phyloP scores from a whole-genome alignment of 2,797 vertebrate genomes.

The Gymnoscopelus microlampas region DNA sequence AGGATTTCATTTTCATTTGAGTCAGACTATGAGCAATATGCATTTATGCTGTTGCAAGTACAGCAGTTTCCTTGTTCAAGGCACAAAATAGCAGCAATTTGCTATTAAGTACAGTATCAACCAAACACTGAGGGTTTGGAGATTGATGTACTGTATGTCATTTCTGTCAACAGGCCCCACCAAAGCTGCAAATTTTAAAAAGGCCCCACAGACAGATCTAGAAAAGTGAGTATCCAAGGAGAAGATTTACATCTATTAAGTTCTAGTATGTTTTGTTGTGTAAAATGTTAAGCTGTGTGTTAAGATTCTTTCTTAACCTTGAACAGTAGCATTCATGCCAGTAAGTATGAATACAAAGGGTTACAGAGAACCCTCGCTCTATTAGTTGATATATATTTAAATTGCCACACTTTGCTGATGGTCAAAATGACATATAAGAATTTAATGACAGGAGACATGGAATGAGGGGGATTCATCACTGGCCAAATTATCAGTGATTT shows the following conservation, averaged over 20 bases:
- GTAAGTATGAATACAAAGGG: slow-evolving; percentile 42
- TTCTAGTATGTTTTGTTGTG: not conserved
- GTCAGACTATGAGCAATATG: not conserved
- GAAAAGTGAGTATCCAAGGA: slow-evolving; percentile 60
- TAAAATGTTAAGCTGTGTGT: not conserved
- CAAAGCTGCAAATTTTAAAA: slow-evolving; percentile 35
- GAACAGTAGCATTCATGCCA: not conserved
- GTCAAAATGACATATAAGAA: slow-evolving; percentile 84
- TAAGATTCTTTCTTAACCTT: not conserved
- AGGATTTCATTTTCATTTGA: not conserved
- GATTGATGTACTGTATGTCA: slow-evolving; percentile 3
- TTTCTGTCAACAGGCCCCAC: slow-evolving; percentile 57
- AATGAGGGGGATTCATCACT: slow-evolving; percentile 78
- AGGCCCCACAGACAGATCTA: slow-evolving; percentile 45
- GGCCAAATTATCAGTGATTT: slow-evolving; percentile 85
- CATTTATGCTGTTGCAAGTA: not conserved
- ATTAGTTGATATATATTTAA: slow-evolving; percentile 78
- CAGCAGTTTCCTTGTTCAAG: no score
- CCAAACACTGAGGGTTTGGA: no score
- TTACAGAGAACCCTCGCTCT: slow-evolving; percentile 65
- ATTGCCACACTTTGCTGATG: slow-evolving; percentile 78
- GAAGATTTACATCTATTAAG: slow-evolving; percentile 4
- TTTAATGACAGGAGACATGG: slow-evolving; percentile 87
- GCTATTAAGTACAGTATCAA: no score
- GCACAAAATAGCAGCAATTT: no score